Evolutionary conservation across 2,113 vertebrate genomes (phyloP).

Genomic region (Grus americana): DNA sequence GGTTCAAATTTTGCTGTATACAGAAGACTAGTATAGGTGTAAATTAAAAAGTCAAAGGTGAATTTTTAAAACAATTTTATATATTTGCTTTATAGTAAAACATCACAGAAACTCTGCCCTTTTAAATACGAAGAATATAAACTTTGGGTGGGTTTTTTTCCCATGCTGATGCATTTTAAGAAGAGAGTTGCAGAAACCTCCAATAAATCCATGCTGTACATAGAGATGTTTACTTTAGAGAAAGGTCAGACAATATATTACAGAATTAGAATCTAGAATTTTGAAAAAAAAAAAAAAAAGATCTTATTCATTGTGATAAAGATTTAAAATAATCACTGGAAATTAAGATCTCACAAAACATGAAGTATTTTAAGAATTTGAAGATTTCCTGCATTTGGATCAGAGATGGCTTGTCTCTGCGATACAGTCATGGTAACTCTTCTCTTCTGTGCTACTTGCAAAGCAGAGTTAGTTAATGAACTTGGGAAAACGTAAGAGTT

Average conservation of each 20-base stretch:
- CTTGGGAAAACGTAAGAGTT: not conserved
- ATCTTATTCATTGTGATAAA: not conserved
- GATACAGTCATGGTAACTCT: not conserved
- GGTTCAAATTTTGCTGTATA: not conserved
- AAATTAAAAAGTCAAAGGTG: not conserved
- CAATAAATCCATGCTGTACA: not conserved
- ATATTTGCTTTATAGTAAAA: not conserved
- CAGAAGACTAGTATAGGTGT: not conserved
- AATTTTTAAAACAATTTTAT: not conserved
- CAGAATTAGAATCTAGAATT: not conserved
- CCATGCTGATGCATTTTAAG: not conserved
- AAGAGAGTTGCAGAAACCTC: not conserved
- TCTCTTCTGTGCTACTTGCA: not conserved
- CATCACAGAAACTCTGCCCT: not conserved
- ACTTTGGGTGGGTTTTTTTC: not conserved
- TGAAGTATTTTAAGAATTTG: not conserved
- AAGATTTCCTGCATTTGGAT: not conserved
- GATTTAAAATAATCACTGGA: not conserved
- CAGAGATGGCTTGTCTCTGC: not conserved
- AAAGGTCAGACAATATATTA: not conserved
- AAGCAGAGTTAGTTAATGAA: not conserved
- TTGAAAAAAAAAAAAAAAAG: not conserved
- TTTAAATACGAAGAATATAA: not conserved
- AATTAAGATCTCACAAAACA: not conserved
- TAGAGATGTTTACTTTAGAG: not conserved